Conservation (phyloP, 1,140 invertebrate species). For the Ostrea denselamellosa region DNA sequence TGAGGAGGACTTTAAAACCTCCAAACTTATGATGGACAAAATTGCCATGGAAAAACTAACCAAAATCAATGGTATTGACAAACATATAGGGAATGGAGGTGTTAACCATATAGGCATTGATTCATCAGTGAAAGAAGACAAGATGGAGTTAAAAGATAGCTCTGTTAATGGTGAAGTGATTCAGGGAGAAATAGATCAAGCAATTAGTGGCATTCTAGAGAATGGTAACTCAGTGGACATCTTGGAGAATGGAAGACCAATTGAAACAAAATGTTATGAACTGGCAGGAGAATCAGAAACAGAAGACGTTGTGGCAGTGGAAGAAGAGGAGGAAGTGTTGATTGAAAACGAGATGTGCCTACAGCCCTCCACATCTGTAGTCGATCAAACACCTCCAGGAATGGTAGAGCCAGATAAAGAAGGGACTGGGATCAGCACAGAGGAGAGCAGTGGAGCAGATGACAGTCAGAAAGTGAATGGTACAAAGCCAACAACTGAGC, state of each 20-base stretch:
- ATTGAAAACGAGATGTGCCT: conserved; percentile 60
- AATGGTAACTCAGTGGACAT: conserved; percentile 37
- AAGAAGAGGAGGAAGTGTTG: conserved; percentile 51
- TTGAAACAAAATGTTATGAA: conserved; percentile 49
- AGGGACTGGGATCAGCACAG: neutral
- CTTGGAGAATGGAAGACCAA: conserved; percentile 5
- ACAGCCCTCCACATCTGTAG: conserved; percentile 52
- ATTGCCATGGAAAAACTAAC: conserved; percentile 42
- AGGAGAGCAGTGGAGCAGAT: neutral
- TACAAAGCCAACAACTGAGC: neutral
- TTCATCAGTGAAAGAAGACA: conserved; percentile 41
- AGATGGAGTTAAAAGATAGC: conserved; percentile 36
- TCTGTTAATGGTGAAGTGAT: conserved; percentile 41
- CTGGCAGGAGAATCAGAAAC: conserved; percentile 50
- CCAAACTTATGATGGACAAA: conserved; percentile 45
- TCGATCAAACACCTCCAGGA: conserved; percentile 48
- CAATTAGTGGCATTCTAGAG: conserved; percentile 25
- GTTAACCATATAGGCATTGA: conserved; percentile 10
- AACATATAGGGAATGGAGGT: conserved; percentile 42
- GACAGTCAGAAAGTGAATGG: neutral
- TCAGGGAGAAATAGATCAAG: conserved; percentile 48
- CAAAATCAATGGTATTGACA: conserved; percentile 48
- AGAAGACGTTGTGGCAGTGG: neutral
- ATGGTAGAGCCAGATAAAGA: neutral
- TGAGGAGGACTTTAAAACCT: conserved; percentile 37